Evolutionary conservation across 2,113 vertebrate species (phyloP).

Genomic region (Indicator maculatus): DNA sequence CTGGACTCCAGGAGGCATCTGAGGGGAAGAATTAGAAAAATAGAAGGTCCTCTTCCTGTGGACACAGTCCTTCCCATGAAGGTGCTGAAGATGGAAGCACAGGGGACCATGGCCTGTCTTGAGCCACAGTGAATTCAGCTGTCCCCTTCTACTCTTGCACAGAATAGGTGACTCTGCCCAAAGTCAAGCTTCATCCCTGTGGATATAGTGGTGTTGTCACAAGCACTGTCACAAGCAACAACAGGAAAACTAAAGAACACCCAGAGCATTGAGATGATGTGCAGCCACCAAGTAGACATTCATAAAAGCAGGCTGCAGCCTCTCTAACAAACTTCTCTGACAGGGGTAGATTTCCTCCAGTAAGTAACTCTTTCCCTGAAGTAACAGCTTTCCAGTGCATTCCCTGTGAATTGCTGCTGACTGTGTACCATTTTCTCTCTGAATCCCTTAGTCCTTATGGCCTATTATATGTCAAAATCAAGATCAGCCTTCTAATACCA

Average conservation of each 20-base stretch:
- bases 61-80: rapidly evolving
- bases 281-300: background rate
- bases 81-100: background rate
- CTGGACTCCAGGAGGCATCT: background rate
- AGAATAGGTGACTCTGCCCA: background rate
- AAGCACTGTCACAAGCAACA: background rate
- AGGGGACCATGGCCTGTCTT: background rate
- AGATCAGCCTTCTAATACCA: background rate
- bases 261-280: background rate
- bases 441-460: background rate
- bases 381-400: background rate
- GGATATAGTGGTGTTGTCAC: background rate
- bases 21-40: background rate
- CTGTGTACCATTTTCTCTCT: background rate
- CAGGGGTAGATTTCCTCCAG: background rate
- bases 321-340: conserved; percentile 20
- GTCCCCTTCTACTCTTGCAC: rapidly evolving
- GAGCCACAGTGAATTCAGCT: background rate
- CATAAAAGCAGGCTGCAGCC: background rate
- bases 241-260: conserved; percentile 13
- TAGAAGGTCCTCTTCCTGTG: rapidly evolving
- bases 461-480: background rate
- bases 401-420: background rate
- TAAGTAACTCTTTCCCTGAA: background rate
- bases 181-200: background rate